These are phyloP conservation scores for Pheosia tremula DNA, from an alignment of 2,888 invertebrate species.

Conservation along the genomic window DNA sequence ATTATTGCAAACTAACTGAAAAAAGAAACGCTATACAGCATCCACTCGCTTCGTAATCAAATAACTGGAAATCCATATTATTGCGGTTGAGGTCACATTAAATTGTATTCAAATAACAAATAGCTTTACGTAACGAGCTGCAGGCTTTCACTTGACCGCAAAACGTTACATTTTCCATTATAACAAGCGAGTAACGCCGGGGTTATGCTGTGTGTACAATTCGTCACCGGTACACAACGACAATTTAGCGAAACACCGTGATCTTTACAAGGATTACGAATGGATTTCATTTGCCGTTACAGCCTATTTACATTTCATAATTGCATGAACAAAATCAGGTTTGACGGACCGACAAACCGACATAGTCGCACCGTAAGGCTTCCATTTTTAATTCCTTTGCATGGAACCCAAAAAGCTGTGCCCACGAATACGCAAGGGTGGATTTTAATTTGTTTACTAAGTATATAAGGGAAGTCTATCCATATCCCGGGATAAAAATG, in stretches of 20 bases:
- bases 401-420: too few relatives aligned
- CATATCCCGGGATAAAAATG: too few relatives aligned
- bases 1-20: background rate
- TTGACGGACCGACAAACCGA: too few relatives aligned
- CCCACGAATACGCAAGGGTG: too few relatives aligned
- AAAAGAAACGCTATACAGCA: slow-evolving; percentile 3
- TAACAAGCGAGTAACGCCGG: slow-evolving; percentile 12
- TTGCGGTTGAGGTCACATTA: slow-evolving; percentile 45
- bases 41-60: slow-evolving; percentile 25
- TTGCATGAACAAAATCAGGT: too few relatives aligned
- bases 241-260: background rate
- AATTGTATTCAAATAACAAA: slow-evolving; percentile 44
- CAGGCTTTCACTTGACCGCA: slow-evolving; percentile 62
- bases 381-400: too few relatives aligned
- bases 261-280: background rate
- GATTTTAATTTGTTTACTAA: too few relatives aligned
- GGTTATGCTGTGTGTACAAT: slow-evolving; percentile 7
- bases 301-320: too few relatives aligned
- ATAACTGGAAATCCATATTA: slow-evolving; percentile 39
- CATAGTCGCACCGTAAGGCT: too few relatives aligned
- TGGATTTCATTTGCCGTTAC: background rate
- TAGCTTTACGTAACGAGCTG: slow-evolving; percentile 53
- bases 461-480: too few relatives aligned
- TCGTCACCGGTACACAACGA: background rate
- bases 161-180: slow-evolving; percentile 37